These are phyloP conservation scores for Sisor rabdophorus DNA, from an alignment of 2,113 vertebrate species.

Conservation along the genomic window DNA sequence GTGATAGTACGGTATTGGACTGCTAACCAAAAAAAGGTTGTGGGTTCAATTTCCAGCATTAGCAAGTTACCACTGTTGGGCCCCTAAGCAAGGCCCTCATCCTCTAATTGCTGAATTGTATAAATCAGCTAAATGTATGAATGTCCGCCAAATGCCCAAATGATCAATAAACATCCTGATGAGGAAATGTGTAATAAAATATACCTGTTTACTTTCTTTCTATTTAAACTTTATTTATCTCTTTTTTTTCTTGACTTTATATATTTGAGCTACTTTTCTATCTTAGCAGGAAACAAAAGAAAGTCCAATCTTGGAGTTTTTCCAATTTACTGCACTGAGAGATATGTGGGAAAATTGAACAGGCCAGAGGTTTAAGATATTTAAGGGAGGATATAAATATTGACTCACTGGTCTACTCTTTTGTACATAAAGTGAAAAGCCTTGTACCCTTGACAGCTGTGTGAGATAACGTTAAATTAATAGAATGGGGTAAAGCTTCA, in stretches of 20 bases:
- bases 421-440: not conserved
- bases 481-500: no score
- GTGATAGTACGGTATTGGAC: no score
- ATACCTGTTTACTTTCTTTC: not conserved
- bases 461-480: not conserved
- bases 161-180: not conserved
- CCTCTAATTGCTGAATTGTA: no score
- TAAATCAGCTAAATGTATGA: no score
- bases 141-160: no score
- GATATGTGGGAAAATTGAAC: constrained; percentile 4
- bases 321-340: constrained; percentile 13
- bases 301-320: constrained; percentile 14
- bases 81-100: no score
- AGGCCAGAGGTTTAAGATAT: constrained; percentile 22
- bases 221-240: no score
- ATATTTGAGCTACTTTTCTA: constrained; percentile 37
- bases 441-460: constrained; percentile 18
- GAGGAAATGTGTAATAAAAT: constrained; percentile 6
- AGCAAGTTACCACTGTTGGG: no score
- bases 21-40: no score
- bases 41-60: no score
- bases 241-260: no score
- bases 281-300: not conserved
- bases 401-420: constrained; percentile 8
- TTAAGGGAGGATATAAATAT: not conserved